Base-by-base conservation (phyloP, 2,797 vertebrate genomes). In the Champsocephalus esox region DNA sequence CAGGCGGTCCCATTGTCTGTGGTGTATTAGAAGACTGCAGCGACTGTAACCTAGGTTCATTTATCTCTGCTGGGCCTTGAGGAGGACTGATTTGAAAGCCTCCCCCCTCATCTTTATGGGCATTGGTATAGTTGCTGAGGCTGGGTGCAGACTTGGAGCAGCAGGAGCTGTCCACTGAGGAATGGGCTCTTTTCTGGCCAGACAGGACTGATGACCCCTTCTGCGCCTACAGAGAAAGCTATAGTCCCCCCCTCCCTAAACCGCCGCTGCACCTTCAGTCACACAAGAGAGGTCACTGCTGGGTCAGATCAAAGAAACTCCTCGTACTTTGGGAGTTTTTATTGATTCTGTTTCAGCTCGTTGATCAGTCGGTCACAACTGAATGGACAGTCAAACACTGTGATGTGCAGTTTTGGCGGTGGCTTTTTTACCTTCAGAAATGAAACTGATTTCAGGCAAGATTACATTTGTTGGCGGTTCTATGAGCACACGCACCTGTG, bases 31-130 rank as follows among this genome's bases (percentile, higher is more conserved):
- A 95, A 96, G 95, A 94, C 89, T 92, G 91, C 94, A 95, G 94
- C 97, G 94, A 96, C 96, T 96, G 96, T 95, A 96, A 95, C 92
- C 76, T 85, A 85, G 94, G 94, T 97, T 96, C 95, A 96, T 98
- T 98, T 97, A 96, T 98, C 97, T 96, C 92, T 63, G 84, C 89
- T 86, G 91, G 92, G 91, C 81, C 91, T 88, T 86, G 84, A 91
- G 89, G 94, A 95, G 96, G 94, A 94, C 81, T 60, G 79, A 51
- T 70, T 95, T 92, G 82, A 88, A 89, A 92, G 87, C 82, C 88
- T 81, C 70, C 89, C 88, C 88, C 87, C 85, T 79, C 84, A 88
- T 93, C 93, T 96, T 96, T 94, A 92, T 92, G 88, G 91, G 82
- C 79, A 87, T 66, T 70, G 78, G 87, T 86, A 84, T 79, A 90